Percentiles rank a stretch among this genome's conserved stretches.
phyloP scores from a whole-genome alignment of 1,140 invertebrate genomes.

The Meloidogyne exigua region DNA sequence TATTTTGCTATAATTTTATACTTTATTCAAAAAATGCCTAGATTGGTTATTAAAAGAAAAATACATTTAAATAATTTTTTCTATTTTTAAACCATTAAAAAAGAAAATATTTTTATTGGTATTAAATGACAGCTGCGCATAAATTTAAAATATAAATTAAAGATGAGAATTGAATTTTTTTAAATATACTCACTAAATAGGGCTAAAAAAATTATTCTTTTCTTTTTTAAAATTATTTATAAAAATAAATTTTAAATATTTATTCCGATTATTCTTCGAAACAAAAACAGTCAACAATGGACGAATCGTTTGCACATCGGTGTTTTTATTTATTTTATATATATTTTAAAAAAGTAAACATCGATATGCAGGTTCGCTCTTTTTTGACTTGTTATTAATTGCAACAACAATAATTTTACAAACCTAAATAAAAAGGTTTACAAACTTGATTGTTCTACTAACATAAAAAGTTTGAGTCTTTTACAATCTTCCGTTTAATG shows the following conservation, averaged over 20 bases:
- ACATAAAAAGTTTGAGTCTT: too few relatives aligned
- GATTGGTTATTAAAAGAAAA: too few relatives aligned
- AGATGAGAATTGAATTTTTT: not conserved
- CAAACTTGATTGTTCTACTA: too few relatives aligned
- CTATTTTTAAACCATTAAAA: too few relatives aligned
- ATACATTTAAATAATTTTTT: too few relatives aligned
- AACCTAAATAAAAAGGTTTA: too few relatives aligned
- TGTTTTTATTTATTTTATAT: not conserved
- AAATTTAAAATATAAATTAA: too few relatives aligned
- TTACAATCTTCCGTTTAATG: not conserved
- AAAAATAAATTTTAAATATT: not conserved
- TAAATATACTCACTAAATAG: not conserved
- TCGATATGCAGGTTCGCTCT: not conserved
- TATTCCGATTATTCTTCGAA: not conserved
- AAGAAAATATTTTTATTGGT: too few relatives aligned
- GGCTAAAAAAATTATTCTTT: not conserved
- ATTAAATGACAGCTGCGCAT: too few relatives aligned
- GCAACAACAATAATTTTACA: not conserved
- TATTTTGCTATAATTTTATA: too few relatives aligned
- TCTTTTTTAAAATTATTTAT: not conserved
- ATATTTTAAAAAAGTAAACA: not conserved
- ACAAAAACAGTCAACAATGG: not conserved
- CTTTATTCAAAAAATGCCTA: too few relatives aligned
- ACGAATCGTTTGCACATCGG: slow-evolving; percentile 4
- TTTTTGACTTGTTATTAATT: not conserved